Evolutionary conservation across 2,888 invertebrate genomes (phyloP).

Genomic region (Sarcophaga caerulescens): DNA sequence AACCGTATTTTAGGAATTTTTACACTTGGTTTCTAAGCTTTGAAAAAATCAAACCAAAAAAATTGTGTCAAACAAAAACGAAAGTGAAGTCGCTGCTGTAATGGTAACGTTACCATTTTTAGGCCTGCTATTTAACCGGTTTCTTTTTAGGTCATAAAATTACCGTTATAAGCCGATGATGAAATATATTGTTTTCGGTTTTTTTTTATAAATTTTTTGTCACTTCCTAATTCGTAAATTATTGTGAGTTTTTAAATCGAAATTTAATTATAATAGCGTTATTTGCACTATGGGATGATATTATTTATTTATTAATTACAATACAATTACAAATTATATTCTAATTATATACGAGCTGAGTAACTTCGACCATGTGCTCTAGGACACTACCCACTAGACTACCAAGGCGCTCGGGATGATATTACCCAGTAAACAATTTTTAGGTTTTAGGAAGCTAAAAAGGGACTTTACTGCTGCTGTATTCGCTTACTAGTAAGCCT

Average conservation of each 20-base stretch:
- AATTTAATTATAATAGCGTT: neutral
- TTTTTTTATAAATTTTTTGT: neutral
- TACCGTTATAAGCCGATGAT: neutral
- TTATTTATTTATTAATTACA: no score
- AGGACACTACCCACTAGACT: no score
- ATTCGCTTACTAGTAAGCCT: no score
- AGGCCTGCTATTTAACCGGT: neutral
- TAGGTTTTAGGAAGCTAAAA: no score
- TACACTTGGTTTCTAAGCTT: neutral
- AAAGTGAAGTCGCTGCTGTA: constrained; percentile 1
- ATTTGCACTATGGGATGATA: neutral
- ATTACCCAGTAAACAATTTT: no score
- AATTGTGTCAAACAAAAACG: constrained; percentile 27
- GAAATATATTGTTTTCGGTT: neutral
- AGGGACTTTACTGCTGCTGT: no score
- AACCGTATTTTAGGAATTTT: neutral
- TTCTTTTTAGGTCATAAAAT: constrained; percentile 6
- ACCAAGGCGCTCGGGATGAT: no score
- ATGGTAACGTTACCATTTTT: neutral
- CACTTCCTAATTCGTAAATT: constrained; percentile 20
- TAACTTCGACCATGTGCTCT: no score
- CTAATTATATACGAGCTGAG: no score
- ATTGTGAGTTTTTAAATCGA: no score
- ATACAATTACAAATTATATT: no score
- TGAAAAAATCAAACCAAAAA: neutral